Evolutionary conservation across 2,888 invertebrate species (phyloP).

Genomic region (Lepidocyrtinus sp.): DNA sequence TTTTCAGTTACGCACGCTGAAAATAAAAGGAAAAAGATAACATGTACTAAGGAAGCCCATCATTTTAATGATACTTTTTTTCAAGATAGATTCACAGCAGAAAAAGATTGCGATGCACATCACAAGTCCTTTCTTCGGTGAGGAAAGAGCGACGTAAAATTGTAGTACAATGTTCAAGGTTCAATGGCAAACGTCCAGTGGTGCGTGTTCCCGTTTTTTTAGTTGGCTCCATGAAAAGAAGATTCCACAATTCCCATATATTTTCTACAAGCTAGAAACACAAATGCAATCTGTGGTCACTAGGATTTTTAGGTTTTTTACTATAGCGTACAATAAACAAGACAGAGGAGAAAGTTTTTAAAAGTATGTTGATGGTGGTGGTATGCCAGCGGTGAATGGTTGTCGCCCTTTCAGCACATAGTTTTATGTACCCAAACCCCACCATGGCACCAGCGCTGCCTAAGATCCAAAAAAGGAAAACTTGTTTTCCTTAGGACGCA

Average conservation of each 20-base stretch:
- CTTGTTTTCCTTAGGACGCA: background rate
- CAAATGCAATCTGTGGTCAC: conserved; percentile 58
- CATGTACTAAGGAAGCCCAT: conserved; percentile 3
- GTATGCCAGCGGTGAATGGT: background rate
- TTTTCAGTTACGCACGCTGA: background rate
- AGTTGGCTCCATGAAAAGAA: conserved; percentile 25
- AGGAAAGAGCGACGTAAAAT: background rate
- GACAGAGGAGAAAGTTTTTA: background rate
- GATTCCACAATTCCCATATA: conserved; percentile 48
- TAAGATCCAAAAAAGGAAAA: background rate
- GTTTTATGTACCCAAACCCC: no score
- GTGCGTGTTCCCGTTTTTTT: conserved; percentile 47
- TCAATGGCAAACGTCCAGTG: conserved; percentile 60
- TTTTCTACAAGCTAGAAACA: conserved; percentile 39
- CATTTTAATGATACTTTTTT: conserved; percentile 4
- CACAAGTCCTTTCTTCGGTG: background rate
- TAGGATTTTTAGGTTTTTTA: conserved; percentile 27
- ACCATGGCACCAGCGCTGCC: no score
- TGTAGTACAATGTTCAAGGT: conserved; percentile 38
- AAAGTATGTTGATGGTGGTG: conserved; percentile 10
- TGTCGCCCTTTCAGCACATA: no score
- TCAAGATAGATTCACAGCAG: background rate
- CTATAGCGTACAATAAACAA: background rate
- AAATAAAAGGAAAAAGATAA: background rate
- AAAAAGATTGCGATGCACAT: conserved; percentile 3